These are phyloP conservation scores for Lates calcarifer DNA, from an alignment of 2,113 vertebrate genomes.

Conservation along the genomic window DNA sequence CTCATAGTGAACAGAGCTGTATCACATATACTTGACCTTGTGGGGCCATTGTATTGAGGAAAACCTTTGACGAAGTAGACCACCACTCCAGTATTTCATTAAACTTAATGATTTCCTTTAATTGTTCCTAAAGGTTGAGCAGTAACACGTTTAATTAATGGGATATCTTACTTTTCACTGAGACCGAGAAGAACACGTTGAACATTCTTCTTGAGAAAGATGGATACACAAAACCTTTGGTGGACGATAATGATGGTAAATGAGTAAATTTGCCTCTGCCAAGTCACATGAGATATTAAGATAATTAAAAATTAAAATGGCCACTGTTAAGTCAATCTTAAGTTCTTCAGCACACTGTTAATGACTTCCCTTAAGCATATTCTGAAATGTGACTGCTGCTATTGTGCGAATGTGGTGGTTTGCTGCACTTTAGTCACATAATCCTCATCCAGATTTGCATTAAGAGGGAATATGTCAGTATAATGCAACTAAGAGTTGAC, in stretches of 20 bases:
- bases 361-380: constrained; percentile 17
- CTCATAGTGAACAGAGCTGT: constrained; percentile 32
- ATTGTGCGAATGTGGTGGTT: not conserved
- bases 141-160: constrained; percentile 49
- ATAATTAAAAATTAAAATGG: constrained; percentile 30
- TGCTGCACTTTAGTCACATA: constrained; percentile 1
- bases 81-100: constrained; percentile 72
- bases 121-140: constrained; percentile 69
- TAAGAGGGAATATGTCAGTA: not conserved
- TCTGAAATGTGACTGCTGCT: not conserved
- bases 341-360: not conserved
- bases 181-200: constrained; percentile 4
- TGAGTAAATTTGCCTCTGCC: not conserved
- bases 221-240: fast-evolving
- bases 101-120: constrained; percentile 79
- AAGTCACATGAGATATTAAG: constrained; percentile 10
- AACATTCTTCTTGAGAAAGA: constrained; percentile 13
- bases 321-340: not conserved
- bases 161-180: constrained; percentile 14
- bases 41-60: constrained; percentile 60
- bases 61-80: constrained; percentile 60
- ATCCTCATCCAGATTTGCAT: constrained; percentile 3
- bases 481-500: not conserved
- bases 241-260: constrained; percentile 9
- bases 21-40: constrained; percentile 64